Evolutionary conservation across 2,888 invertebrate species (phyloP), one percentile per base, ranked within the genome.

Genomic region (Drosophila yooni): DNA sequence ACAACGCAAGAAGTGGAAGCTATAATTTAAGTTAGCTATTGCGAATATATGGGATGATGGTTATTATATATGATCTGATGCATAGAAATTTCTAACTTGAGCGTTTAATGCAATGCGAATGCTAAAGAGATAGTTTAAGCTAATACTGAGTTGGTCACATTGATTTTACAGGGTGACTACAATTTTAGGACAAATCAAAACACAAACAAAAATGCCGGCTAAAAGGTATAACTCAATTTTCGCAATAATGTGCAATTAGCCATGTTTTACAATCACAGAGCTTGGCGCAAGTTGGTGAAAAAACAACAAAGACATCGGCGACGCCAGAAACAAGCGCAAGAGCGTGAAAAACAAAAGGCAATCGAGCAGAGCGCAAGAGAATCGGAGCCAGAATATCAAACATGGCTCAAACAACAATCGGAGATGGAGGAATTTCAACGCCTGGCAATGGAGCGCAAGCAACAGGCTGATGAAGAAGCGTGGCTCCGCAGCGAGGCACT

Each of bases 201-300:
- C 53, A 62, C 15, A 6, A 68, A 56, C 56, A 11, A 29, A 36
- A 65, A 81, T 79, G 79, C 81, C 81, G 70, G 68, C 52, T 15
- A 52, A 70, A 34, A 52, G 82, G 82, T 79, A 67, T 38, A 1
- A n/a, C 29, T 40, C 4, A 2, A 36, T n/a, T 25, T 31, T 5
- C 11, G 29, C 4, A 21, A 29, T 5, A 2, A 36, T 27, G 15
- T 18, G 6, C 2, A 33, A 21, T 13, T 50, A 11, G 3, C 25
- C 18, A 63, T 53, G 7, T 36, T 18, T 46, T 13, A 3, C 5
- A 50, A 56, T n/a, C 5, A 6, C 43, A 94, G 94, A 87, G 94
- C 95, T 91, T 97, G 97, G 96, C 95, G 97, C 82, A 95, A 95
- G 93, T 86, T 94, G 73, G 96, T 95, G 0, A 97, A 97, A 93